These are phyloP conservation scores for Gorsachius goisagi DNA, from an alignment of 2,113 vertebrate genomes.

Conservation along the genomic window DNA sequence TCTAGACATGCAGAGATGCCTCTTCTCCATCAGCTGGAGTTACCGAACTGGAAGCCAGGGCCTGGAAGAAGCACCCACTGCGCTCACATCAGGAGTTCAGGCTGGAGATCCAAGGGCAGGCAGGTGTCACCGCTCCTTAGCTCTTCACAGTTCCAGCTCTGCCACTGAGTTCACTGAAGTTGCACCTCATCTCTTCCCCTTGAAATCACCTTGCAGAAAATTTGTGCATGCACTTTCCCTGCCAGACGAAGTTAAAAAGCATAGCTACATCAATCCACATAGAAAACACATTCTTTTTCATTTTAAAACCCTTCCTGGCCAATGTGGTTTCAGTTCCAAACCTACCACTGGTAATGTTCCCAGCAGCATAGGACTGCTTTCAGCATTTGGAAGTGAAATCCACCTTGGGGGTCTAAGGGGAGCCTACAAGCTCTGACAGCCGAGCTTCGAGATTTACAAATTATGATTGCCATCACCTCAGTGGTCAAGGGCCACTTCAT, in stretches of 20 bases:
- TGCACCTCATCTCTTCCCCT: not conserved
- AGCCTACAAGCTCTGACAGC: not conserved
- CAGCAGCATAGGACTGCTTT: not conserved
- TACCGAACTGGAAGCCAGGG: not conserved
- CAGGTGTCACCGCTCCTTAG: not conserved
- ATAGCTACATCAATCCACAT: accelerated
- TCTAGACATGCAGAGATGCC: not conserved
- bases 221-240: not conserved
- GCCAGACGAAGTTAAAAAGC: not conserved
- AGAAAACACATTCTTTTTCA: not conserved
- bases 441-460: not conserved
- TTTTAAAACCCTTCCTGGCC: not conserved
- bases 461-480: not conserved
- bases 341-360: not conserved
- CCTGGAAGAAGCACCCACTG: not conserved
- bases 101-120: not conserved
- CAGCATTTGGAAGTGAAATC: not conserved
- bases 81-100: not conserved
- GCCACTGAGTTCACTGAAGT: not conserved
- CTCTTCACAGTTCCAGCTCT: not conserved
- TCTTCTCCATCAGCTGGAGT: not conserved
- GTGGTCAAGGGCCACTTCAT: not conserved
- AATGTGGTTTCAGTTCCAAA: not conserved
- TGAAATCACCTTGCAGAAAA: not conserved
- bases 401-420: not conserved